Evolutionary conservation across 2,888 invertebrate species (phyloP).

Genomic region (Drosophila cognata): DNA sequence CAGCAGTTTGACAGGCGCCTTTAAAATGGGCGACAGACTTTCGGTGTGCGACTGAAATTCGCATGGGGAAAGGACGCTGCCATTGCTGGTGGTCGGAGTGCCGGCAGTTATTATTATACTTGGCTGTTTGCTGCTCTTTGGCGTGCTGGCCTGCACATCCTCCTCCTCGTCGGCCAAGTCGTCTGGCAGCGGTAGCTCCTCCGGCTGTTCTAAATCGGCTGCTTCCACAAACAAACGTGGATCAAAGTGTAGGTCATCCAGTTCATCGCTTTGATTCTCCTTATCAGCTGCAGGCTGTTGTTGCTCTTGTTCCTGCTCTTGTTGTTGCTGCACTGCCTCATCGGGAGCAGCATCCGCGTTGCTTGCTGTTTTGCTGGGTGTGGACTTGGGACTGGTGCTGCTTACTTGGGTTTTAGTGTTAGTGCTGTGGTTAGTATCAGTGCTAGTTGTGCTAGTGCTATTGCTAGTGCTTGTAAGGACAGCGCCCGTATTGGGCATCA

Average conservation of each 20-base stretch:
- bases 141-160: conserved; percentile 66
- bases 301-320: conserved; percentile 3
- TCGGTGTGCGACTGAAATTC: conserved; percentile 71
- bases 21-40: conserved; percentile 83
- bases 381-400: conserved; percentile 25
- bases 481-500: conserved; percentile 85
- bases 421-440: conserved; percentile 56
- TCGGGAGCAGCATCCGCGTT: conserved; percentile 13
- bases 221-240: conserved; percentile 76
- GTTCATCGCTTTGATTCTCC: conserved; percentile 52
- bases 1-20: conserved; percentile 40
- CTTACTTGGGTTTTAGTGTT: conserved; percentile 45
- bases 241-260: conserved; percentile 75
- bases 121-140: conserved; percentile 44
- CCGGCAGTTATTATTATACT: conserved; percentile 29
- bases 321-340: conserved; percentile 6
- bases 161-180: conserved; percentile 56
- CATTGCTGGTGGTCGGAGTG: conserved; percentile 45
- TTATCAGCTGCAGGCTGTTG: conserved; percentile 23
- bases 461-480: conserved; percentile 81
- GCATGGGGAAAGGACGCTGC: conserved; percentile 26
- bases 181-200: conserved; percentile 61
- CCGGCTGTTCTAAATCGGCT: conserved; percentile 45
- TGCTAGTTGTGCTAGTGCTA: conserved; percentile 58
- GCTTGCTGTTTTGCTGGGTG: conserved; percentile 9